Percentiles rank a stretch among this genome's conserved stretches.
Evolutionary conservation across 2,888 invertebrate species (phyloP).

Genomic region (Drosophila suboccidentalis): DNA sequence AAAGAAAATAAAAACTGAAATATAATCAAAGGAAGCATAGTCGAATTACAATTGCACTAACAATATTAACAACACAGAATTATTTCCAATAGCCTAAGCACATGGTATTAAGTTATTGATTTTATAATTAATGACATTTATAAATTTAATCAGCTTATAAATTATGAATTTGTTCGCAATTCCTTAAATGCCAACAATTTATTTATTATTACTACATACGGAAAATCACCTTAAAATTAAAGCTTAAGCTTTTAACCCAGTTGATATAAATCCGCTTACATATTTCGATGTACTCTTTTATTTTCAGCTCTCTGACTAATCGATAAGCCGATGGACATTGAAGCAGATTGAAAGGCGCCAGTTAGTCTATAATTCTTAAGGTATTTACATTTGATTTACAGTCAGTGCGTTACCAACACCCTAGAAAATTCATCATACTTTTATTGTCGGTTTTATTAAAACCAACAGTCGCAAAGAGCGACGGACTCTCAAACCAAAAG

Average conservation of each 20-base stretch:
- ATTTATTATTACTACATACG: too few relatives aligned
- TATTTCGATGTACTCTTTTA: too few relatives aligned
- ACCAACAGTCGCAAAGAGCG: conserved; percentile 38
- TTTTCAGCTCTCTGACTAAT: not conserved
- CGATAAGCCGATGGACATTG: not conserved
- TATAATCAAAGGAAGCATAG: conserved; percentile 22
- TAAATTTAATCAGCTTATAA: too few relatives aligned
- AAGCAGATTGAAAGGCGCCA: conserved; percentile 6
- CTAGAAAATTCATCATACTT: conserved; percentile 46
- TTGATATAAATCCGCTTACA: too few relatives aligned
- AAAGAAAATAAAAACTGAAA: conserved; percentile 4
- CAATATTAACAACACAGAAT: too few relatives aligned
- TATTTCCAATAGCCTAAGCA: too few relatives aligned
- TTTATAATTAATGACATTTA: too few relatives aligned
- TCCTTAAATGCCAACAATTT: too few relatives aligned
- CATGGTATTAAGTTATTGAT: too few relatives aligned
- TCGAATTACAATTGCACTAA: conserved; percentile 24
- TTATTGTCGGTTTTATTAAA: conserved; percentile 46
- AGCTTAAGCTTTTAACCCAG: too few relatives aligned
- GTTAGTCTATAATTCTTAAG: conserved; percentile 3
- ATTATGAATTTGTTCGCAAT: too few relatives aligned
- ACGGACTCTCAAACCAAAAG: conserved; percentile 27
- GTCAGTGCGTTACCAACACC: conserved; percentile 30
- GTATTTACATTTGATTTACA: conserved; percentile 16
- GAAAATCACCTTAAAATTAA: not conserved